A percentile compares a stretch with the other conserved stretches of the same genome.
phyloP scores from a whole-genome alignment of 2,888 invertebrate genomes.

The Platypus cylindrus region DNA sequence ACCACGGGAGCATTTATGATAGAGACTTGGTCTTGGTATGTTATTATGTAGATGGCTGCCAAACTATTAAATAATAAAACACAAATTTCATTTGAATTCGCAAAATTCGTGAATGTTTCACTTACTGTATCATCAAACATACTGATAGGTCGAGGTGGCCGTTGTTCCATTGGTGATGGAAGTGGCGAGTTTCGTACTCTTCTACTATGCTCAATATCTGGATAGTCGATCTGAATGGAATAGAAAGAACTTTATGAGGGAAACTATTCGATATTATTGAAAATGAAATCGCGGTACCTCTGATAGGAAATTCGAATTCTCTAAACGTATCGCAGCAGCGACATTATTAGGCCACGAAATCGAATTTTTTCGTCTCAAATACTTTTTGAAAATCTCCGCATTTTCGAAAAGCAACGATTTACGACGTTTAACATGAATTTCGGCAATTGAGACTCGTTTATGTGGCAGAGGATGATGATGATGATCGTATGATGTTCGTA shows the following conservation, averaged over 20 bases:
- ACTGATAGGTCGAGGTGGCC: slow-evolving; percentile 30
- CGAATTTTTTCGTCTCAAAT: slow-evolving; percentile 26
- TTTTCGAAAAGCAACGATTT: slow-evolving; percentile 19
- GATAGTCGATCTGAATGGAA: slow-evolving; percentile 56
- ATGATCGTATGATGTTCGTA: slow-evolving; percentile 25
- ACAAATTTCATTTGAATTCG: too few relatives aligned
- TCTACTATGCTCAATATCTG: slow-evolving; percentile 39
- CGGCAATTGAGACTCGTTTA: slow-evolving; percentile 22
- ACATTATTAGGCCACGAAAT: slow-evolving; percentile 33
- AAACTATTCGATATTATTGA: not conserved
- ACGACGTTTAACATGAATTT: slow-evolving; percentile 15
- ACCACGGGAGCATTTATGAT: slow-evolving; percentile 70
- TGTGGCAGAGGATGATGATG: slow-evolving; percentile 20
- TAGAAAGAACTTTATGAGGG: not conserved
- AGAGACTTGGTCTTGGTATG: slow-evolving; percentile 51
- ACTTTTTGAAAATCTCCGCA: slow-evolving; percentile 19
- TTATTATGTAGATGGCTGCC: slow-evolving; percentile 27
- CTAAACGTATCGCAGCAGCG: slow-evolving; percentile 11
- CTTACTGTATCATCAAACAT: slow-evolving; percentile 33
- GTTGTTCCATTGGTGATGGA: slow-evolving; percentile 34
- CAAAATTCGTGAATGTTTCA: slow-evolving; percentile 6
- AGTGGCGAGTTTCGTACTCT: slow-evolving; percentile 30
- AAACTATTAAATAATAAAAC: slow-evolving; percentile 22
- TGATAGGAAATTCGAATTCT: slow-evolving; percentile 5
- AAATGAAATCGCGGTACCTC: too few relatives aligned